Conservation (phyloP, 1,140 invertebrate genomes). For the Phymastichus coffea region DNA sequence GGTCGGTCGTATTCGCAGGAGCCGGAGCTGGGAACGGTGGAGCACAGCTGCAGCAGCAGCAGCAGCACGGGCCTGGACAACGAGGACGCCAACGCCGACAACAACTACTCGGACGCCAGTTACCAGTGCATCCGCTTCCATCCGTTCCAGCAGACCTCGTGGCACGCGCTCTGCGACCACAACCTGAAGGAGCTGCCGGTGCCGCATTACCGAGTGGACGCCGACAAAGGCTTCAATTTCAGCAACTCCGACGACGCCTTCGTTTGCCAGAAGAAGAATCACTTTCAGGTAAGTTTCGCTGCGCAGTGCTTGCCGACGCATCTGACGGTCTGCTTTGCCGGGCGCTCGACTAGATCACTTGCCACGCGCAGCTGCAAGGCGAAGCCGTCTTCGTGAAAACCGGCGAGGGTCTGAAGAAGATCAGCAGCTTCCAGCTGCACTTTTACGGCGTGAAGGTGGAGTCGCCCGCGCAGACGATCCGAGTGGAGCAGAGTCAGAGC, state of each 20-base stretch:
- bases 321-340: too few species aligned
- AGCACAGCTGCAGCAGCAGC: conserved; percentile 52
- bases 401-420: conserved; percentile 84
- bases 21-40: conserved; percentile 50
- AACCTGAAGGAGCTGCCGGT: conserved; percentile 85
- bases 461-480: conserved; percentile 89
- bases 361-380: conserved; percentile 82
- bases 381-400: conserved; percentile 90
- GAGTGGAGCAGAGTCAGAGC: conserved; percentile 96
- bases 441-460: conserved; percentile 99
- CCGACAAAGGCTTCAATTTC: conserved; percentile 97
- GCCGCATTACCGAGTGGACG: conserved; percentile 88
- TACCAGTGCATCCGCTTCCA: conserved; percentile 91
- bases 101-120: conserved; percentile 53
- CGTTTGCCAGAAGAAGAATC: conserved; percentile 99
- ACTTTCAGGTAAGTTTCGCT: conserved; percentile 88
- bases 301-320: too few species aligned
- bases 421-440: conserved; percentile 89
- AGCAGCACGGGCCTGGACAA: conserved; percentile 59
- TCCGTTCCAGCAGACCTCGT: conserved; percentile 79
- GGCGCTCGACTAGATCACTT: conserved; percentile 90
- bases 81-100: conserved; percentile 50
- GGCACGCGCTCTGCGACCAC: conserved; percentile 83
- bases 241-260: conserved; percentile 96
- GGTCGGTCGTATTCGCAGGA: conserved; percentile 42